Conservation (phyloP, 2,113 vertebrate species). For the Heterochromis multidens region DNA sequence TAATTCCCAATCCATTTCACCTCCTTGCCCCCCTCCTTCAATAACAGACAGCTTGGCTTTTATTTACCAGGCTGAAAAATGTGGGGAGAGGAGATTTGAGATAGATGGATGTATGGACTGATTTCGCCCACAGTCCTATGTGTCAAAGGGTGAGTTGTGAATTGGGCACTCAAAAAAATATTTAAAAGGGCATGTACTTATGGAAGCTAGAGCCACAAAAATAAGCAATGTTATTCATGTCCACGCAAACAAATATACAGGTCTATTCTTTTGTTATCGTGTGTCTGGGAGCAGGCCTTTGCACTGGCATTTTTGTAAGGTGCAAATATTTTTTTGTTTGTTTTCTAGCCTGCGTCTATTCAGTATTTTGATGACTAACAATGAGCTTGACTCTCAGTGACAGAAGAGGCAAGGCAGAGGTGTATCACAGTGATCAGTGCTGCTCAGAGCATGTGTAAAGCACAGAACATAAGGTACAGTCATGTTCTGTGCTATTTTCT, state of each 20-base stretch:
- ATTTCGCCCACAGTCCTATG: neutral
- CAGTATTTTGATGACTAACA: slow-evolving; percentile 31
- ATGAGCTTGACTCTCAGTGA: slow-evolving; percentile 5
- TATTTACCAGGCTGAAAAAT: neutral
- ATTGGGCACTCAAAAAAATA: neutral
- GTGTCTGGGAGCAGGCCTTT: neutral
- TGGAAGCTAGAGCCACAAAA: neutral
- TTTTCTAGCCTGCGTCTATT: neutral
- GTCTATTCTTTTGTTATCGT: neutral
- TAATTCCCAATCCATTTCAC: slow-evolving; percentile 25
- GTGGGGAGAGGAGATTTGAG: neutral
- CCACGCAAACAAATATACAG: neutral
- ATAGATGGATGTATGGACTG: neutral
- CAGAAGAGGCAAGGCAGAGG: neutral
- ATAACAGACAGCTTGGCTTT: slow-evolving; percentile 32
- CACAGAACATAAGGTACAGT: neutral
- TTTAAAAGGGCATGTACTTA: neutral
- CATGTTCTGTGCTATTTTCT: neutral
- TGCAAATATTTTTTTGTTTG: neutral
- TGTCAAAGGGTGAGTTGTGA: neutral
- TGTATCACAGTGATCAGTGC: neutral
- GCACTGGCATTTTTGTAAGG: neutral
- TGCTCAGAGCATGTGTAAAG: neutral
- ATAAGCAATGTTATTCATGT: neutral
- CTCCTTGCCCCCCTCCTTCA: neutral